Conservation (phyloP, 2,113 vertebrate genomes). For the Nyctibius bracteatus region DNA sequence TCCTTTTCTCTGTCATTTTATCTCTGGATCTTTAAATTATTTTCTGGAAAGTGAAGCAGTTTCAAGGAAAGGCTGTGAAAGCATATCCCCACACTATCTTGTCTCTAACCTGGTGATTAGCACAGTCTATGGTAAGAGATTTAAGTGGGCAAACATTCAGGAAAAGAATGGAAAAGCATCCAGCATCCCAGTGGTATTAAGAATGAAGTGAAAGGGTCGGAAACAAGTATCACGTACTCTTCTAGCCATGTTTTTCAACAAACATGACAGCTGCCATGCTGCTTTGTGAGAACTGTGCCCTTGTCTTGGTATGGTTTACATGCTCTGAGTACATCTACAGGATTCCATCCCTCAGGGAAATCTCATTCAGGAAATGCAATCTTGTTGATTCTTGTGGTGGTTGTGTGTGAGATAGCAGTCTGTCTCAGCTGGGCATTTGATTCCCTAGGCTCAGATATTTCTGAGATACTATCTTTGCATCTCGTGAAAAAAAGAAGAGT, state of each 20-base stretch:
- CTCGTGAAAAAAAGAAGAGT: fast-evolving
- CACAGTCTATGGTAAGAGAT: neutral
- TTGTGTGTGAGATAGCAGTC: neutral
- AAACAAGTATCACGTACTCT: neutral
- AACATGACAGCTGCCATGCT: constrained; percentile 14
- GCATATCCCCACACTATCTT: neutral
- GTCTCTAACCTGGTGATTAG: neutral
- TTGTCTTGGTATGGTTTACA: neutral
- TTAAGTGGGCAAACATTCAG: neutral
- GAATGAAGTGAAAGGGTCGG: neutral
- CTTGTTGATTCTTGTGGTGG: neutral
- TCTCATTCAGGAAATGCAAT: neutral
- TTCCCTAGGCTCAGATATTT: neutral
- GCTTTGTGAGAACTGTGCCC: neutral
- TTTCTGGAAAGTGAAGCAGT: neutral
- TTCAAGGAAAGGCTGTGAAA: neutral
- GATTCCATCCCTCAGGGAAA: neutral
- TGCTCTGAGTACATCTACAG: neutral
- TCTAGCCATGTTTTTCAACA: neutral
- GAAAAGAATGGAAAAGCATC: neutral
- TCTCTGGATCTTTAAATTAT: neutral
- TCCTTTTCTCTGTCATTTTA: neutral
- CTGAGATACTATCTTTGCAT: neutral
- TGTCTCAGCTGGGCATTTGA: neutral
- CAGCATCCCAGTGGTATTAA: neutral